Evolutionary conservation across 2,113 vertebrate genomes (phyloP).

Genomic region (Gopherus evgoodei): DNA sequence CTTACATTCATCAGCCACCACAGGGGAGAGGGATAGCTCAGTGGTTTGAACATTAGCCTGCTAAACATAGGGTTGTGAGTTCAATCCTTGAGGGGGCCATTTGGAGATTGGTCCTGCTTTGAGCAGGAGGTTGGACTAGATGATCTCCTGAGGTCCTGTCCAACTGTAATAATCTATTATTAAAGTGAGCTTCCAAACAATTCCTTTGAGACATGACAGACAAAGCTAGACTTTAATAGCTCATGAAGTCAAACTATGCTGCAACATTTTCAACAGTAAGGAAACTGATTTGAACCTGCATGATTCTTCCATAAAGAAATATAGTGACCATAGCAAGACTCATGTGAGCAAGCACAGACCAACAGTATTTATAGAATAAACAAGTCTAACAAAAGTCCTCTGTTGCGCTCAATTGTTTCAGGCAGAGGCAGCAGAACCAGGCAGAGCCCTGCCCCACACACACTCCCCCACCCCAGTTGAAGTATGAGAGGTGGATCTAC

Average conservation of each 20-base stretch:
- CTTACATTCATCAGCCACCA: background rate
- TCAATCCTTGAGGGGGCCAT: too few species aligned
- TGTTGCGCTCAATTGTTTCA: background rate
- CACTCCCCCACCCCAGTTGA: too few species aligned
- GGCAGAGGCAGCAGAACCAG: background rate
- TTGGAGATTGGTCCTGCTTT: too few species aligned
- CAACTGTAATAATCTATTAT: background rate
- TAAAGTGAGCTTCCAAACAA: conserved; percentile 36
- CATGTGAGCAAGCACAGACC: background rate
- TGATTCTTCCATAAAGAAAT: accelerated
- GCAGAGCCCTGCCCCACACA: background rate
- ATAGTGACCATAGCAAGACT: background rate
- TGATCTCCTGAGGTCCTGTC: too few species aligned
- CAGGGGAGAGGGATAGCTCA: too few species aligned
- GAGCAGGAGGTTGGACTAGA: too few species aligned
- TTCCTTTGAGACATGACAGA: conserved; percentile 2
- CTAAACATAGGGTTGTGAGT: too few species aligned
- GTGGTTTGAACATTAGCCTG: too few species aligned
- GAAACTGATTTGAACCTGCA: background rate
- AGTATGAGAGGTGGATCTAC: background rate
- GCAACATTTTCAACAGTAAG: background rate
- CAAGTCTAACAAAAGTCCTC: conserved; percentile 40
- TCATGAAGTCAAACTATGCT: background rate
- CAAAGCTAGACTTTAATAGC: conserved; percentile 5
- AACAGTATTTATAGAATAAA: conserved; percentile 19